phyloP scores from a whole-genome alignment of 2,113 vertebrate genomes.

The Oryctolagus cuniculus region mOryCun1.1 NC_091438.1:83914501-83915000 shows the following conservation, averaged over 20 bases:
- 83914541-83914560: slow-evolving; percentile 86
- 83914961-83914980: slow-evolving; percentile 97
- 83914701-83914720: slow-evolving; percentile 94
- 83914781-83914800: slow-evolving; percentile 99
- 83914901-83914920: slow-evolving; percentile 99
- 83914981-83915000: slow-evolving; percentile 98
- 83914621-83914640: slow-evolving; percentile 89
- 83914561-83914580: slow-evolving; percentile 85
- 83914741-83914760: slow-evolving; percentile 99
- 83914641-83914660: slow-evolving; percentile 92
- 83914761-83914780: slow-evolving; percentile 97
- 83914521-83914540: slow-evolving; percentile 80
- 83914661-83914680: slow-evolving; percentile 93
- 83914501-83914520: slow-evolving; percentile 85
- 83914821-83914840: slow-evolving; percentile 99
- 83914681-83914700: slow-evolving; percentile 96
- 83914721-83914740: slow-evolving; percentile 94
- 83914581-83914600: slow-evolving; percentile 88
- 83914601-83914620: slow-evolving; percentile 88
- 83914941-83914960: slow-evolving; percentile 97
- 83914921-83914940: slow-evolving; percentile 99
- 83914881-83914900: slow-evolving; percentile 99
- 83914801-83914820: slow-evolving; percentile 99
- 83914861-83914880: slow-evolving; percentile 99
- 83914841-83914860: slow-evolving; percentile 99